These are phyloP conservation scores for Emydocephalus ijimae DNA, from an alignment of 2,113 vertebrate species.

Conservation along the genomic window DNA sequence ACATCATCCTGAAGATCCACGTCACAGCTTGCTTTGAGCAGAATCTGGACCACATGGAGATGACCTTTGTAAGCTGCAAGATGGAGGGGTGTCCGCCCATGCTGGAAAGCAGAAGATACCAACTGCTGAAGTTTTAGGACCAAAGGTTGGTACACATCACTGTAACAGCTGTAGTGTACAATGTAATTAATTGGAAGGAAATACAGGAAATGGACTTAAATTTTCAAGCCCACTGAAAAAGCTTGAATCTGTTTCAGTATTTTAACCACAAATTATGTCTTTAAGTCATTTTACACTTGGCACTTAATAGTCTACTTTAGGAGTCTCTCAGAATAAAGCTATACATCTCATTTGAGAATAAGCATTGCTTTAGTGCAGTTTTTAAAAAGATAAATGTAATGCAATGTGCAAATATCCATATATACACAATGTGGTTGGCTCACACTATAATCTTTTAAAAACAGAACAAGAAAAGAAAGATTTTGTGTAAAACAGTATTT, in stretches of 20 bases:
- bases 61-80: slow-evolving; percentile 93
- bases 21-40: slow-evolving; percentile 94
- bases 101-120: slow-evolving; percentile 73
- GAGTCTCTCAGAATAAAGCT: background rate
- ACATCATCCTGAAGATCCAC: slow-evolving; percentile 95
- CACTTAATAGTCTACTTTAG: background rate
- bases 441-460: background rate
- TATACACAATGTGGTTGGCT: background rate
- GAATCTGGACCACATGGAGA: slow-evolving; percentile 85
- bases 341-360: background rate
- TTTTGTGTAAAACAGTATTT: background rate
- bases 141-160: background rate
- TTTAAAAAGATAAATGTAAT: background rate
- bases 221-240: background rate
- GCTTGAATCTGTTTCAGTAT: background rate
- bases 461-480: background rate
- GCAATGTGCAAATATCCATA: background rate
- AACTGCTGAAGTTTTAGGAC: slow-evolving; percentile 28
- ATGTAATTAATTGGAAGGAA: background rate
- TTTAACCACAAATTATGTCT: background rate
- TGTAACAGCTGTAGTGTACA: background rate
- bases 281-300: background rate
- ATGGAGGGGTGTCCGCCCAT: slow-evolving; percentile 91
- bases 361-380: background rate
- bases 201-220: background rate